These are phyloP conservation scores for Holocentrus rufus DNA, from an alignment of 2,797 vertebrate genomes.

Conservation along the genomic window DNA sequence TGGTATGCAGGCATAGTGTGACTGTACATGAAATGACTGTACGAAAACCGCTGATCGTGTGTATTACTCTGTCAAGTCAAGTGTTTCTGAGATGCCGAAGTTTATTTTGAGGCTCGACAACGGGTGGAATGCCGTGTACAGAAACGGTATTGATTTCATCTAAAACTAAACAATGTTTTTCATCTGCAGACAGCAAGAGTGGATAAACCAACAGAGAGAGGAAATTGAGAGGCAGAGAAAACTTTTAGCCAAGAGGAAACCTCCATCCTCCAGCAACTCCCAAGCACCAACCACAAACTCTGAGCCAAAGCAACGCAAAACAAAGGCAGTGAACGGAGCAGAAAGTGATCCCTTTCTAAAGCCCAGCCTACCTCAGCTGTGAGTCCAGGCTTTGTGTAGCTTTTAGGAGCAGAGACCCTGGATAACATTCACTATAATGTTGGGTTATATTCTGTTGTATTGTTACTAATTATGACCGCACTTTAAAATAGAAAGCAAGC, in stretches of 20 bases:
- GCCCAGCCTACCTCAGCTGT: constrained; percentile 99
- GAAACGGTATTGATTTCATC: neutral
- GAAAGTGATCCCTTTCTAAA: constrained; percentile 98
- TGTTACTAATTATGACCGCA: neutral
- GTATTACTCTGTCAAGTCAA: neutral
- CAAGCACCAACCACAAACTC: constrained; percentile 94
- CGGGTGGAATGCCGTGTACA: neutral
- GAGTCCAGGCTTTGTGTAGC: constrained; percentile 61
- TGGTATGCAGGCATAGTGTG: too few species aligned
- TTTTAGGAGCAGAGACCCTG: neutral
- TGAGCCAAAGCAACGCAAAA: constrained; percentile 99
- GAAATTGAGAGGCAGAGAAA: constrained; percentile 99
- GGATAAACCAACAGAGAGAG: constrained; percentile 98
- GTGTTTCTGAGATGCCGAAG: neutral
- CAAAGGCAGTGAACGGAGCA: constrained; percentile 97
- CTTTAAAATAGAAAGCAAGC: too few species aligned
- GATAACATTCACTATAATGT: neutral
- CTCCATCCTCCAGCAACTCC: constrained; percentile 92
- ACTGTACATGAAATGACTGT: neutral
- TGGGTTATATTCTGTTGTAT: constrained; percentile 1
- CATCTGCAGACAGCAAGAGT: constrained; percentile 93
- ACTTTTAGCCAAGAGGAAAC: constrained; percentile 97
- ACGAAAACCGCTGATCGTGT: neutral
- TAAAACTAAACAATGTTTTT: constrained; percentile 12
- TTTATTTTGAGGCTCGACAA: neutral